Evolutionary conservation across 2,113 vertebrate genomes (phyloP), one percentile per base, ranked within the genome.

Genomic region (Ceuthmochares aereus): DNA sequence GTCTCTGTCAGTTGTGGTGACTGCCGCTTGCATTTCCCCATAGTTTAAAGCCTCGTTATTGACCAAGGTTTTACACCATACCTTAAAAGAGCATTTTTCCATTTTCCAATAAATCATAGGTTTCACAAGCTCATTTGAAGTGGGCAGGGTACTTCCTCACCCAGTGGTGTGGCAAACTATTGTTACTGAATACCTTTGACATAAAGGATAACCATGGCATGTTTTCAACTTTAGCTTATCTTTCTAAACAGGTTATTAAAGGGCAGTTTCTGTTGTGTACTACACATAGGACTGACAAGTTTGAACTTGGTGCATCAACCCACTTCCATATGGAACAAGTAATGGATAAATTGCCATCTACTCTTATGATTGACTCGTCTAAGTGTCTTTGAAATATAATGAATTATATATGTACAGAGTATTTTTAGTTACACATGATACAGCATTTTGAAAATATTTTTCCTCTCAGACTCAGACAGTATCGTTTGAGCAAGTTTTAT

Each of bases 231-330:
- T 86, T 13, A 1, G 7, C 12, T 54, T 4, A 8, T 49, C 40
- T 68, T 70, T 92, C 29, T 63, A 27, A 74, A 49, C 22, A 32
- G 30, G 14, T 27, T 83, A 51, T 45, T 86, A 59, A 13, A 78
- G 27, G 12, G 25, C 5, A 58, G 8, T 51, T 77, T 77, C 52
- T 0, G 0, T 49, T 2, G 0, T 56, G 67, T 49, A 56, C 23
- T 34, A 29, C 37, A 67, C 30, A 23, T 2, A 58, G 27, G 40
- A 60, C 43, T 49, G 21, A 74, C 83, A 49, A 72, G 7, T 36
- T 56, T 56, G 21, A 69, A 56, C 25, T 78, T 59, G 20, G 14
- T 59, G 26, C 36, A 60, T 37, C 59, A 70, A 26, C 15, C 79
- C 84, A 76, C 10, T 17, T 51, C 64, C 16, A 25, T 27, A 54